Conservation (phyloP, 2,888 invertebrate genomes). For the Leptura quadrifasciata region DNA sequence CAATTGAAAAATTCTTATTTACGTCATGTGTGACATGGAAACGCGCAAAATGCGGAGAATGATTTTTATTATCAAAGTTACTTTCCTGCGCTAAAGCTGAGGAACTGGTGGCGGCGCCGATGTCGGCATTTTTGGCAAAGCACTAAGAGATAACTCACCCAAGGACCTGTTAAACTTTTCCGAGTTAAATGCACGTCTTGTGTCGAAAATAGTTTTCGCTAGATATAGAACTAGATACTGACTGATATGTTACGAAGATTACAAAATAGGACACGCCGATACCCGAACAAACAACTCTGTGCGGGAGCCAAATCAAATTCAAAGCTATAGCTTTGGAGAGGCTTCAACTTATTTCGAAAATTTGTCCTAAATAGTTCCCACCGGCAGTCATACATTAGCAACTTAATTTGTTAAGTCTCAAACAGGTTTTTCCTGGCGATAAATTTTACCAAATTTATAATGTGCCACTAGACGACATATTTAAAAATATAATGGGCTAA, state of each 20-base stretch:
- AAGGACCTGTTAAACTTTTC: not conserved
- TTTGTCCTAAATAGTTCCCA: not conserved
- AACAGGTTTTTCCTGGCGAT: not conserved
- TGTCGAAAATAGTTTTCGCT: not conserved
- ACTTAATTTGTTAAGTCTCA: not conserved
- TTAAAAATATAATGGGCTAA: not conserved
- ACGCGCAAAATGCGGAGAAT: too few species aligned
- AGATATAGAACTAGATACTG: not conserved
- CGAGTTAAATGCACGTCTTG: not conserved
- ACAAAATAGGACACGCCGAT: not conserved
- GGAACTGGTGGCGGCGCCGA: too few species aligned
- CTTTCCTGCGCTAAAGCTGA: too few species aligned
- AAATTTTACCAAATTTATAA: constrained; percentile 2
- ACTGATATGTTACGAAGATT: not conserved
- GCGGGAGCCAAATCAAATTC: not conserved
- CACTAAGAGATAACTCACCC: too few species aligned
- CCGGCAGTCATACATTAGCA: not conserved
- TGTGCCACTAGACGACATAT: not conserved
- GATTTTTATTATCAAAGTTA: too few species aligned
- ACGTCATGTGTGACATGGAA: too few species aligned
- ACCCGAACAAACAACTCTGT: not conserved
- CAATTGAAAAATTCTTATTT: too few species aligned
- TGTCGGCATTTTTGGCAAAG: too few species aligned
- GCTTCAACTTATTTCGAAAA: not conserved
- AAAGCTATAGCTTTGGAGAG: not conserved